phyloP scores from a whole-genome alignment of 2,888 invertebrate genomes.

The Carterocephalus palaemon region DNA sequence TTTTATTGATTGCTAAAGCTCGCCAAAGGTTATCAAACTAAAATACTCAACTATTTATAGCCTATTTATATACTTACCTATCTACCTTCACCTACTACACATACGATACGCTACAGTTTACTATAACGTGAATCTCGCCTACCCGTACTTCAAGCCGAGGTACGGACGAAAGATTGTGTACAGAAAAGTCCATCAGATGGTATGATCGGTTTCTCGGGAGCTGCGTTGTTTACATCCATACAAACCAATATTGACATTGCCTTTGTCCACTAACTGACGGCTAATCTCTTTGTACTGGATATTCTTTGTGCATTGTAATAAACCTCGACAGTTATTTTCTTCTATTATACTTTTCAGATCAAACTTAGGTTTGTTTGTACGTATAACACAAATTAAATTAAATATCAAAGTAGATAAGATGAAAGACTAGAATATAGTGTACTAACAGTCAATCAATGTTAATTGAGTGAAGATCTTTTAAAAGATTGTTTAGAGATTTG shows the following conservation, averaged over 20 bases:
- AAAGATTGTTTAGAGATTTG: no score
- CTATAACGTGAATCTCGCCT: no score
- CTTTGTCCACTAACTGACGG: slow-evolving; percentile 66
- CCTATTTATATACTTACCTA: no score
- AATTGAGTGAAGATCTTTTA: no score
- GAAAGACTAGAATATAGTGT: neutral
- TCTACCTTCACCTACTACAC: no score
- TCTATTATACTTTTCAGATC: slow-evolving; percentile 23
- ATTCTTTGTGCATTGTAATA: slow-evolving; percentile 53
- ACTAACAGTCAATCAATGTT: no score
- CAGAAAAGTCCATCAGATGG: slow-evolving; percentile 9
- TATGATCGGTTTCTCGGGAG: slow-evolving; percentile 58
- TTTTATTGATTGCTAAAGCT: no score
- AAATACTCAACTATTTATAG: no score
- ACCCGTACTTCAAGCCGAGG: no score
- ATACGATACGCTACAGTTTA: no score
- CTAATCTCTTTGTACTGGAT: slow-evolving; percentile 64
- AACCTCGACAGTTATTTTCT: slow-evolving; percentile 38
- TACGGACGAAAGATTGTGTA: slow-evolving; percentile 5
- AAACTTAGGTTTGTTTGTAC: slow-evolving; percentile 13
- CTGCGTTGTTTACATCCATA: slow-evolving; percentile 60
- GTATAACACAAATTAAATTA: slow-evolving; percentile 6
- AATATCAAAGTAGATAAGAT: slow-evolving; percentile 8
- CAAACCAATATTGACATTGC: slow-evolving; percentile 73
- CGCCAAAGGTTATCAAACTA: no score